Conservation (phyloP, 2,888 invertebrate species). For the Cepaea hortensis region DNA sequence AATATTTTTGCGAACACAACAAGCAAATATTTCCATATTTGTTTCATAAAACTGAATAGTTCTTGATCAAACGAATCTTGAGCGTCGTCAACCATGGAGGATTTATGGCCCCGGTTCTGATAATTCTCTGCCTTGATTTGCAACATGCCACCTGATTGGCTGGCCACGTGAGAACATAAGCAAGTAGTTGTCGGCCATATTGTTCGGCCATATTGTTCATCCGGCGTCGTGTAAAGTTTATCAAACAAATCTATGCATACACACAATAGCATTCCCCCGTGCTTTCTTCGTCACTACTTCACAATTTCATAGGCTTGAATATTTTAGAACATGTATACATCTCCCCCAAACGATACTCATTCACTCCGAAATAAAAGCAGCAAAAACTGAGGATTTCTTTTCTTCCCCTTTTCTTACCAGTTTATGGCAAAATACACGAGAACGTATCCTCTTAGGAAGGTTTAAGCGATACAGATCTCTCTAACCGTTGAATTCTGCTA, state of each 20-base stretch:
- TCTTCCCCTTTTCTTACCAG: background rate
- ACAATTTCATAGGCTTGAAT: no score
- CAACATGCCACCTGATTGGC: constrained; percentile 17
- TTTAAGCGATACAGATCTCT: constrained; percentile 8
- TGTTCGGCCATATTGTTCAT: no score
- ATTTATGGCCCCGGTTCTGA: background rate
- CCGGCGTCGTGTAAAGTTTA: no score
- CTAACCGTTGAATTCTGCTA: background rate
- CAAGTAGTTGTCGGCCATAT: background rate
- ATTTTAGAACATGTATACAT: no score
- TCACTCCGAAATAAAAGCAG: no score
- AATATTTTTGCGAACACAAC: no score
- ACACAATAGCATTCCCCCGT: no score
- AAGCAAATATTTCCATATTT: no score
- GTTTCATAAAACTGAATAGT: background rate
- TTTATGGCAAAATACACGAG: background rate
- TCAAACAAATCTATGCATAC: no score
- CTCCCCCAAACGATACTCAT: no score
- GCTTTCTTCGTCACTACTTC: no score
- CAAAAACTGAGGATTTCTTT: background rate
- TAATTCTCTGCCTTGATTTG: background rate
- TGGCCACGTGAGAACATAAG: no score
- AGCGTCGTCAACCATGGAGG: background rate
- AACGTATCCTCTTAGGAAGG: constrained; percentile 25
- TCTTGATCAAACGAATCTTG: background rate